Base-by-base conservation (phyloP, 2,888 invertebrate species). In the Embidobia sp. region DNA sequence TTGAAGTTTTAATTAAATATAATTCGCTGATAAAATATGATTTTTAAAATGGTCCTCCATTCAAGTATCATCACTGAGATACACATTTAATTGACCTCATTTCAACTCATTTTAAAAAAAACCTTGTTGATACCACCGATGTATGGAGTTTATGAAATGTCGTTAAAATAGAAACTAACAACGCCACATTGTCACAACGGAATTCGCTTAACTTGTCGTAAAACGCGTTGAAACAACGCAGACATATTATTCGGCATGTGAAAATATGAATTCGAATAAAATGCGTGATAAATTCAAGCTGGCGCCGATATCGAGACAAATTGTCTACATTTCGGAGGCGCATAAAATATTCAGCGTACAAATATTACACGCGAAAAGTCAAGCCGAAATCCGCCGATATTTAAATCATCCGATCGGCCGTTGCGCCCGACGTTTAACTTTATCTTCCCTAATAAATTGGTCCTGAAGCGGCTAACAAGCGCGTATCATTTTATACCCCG, bases 401-500 rank as follows among this genome's bases (percentile, higher is more conserved):
- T 72, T 72, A 53, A 72, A 72, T 72, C 46, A 48, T 44, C 8
- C 15, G 3, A 22, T 11, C 16, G 31, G 13, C 37, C 37, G 44
- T 19, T 64, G 33, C 55, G 42, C 49, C 40, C 49, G 42, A 19
- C 63, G n/a, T 55, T 63, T 63, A 63, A 63, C 64, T 73, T 73
- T 73, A 64, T 64, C 63, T 64, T 49, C n/a, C 6, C 11, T 57
- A 51, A 73, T 57, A 73, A 73, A 73, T 73, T 57, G 49, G 11
- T 10, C 46, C n/a, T 10, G 29, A 55, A 63, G 63, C 29, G 16
- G 42, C 53, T 64, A 73, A 64, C 72, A 57, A 64, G 49, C 42
- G 29, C 72, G 63, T 55, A 64, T 73, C 64, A 64, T 73, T 73
- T 73, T 73, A 42, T 64, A 49, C 48, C 49, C 48, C 42, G 15